These are phyloP conservation scores for Carcharodon carcharias DNA, from an alignment of 2,797 vertebrate genomes.

Conservation along the genomic window DNA sequence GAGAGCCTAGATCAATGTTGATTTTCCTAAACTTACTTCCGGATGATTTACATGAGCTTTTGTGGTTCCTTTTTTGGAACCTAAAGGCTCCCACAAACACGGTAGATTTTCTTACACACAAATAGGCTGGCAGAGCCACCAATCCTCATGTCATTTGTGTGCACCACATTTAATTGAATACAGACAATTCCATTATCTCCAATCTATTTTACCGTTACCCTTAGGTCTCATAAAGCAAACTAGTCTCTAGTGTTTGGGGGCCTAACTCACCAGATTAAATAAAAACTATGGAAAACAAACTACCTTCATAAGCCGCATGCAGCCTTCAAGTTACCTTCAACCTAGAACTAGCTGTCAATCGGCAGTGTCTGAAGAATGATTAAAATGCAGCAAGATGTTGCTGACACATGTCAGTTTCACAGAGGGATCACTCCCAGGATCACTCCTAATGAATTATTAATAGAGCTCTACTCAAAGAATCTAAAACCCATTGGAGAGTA, in stretches of 20 bases:
- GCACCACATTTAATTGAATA: neutral
- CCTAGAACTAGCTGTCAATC: conserved; percentile 9
- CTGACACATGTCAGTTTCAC: neutral
- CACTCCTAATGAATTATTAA: conserved; percentile 3
- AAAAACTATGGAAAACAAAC: neutral
- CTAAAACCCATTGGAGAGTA: neutral
- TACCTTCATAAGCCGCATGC: neutral
- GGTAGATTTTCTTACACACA: neutral
- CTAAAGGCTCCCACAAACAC: neutral
- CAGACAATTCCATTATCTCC: neutral
- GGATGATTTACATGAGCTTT: neutral
- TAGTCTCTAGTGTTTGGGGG: neutral
- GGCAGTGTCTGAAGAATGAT: neutral
- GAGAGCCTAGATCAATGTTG: neutral
- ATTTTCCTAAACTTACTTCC: neutral
- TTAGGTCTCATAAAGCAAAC: neutral
- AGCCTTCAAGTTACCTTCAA: neutral
- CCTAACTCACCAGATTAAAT: neutral
- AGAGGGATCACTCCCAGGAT: neutral
- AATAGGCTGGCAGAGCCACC: neutral
- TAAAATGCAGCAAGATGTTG: neutral
- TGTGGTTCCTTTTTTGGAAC: neutral
- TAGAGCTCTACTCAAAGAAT: neutral
- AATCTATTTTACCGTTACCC: neutral
- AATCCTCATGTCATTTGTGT: neutral